Evolutionary conservation across 2,113 vertebrate species (phyloP), one percentile per base, ranked within the genome.

Genomic region (Pampusana beccarii): DNA sequence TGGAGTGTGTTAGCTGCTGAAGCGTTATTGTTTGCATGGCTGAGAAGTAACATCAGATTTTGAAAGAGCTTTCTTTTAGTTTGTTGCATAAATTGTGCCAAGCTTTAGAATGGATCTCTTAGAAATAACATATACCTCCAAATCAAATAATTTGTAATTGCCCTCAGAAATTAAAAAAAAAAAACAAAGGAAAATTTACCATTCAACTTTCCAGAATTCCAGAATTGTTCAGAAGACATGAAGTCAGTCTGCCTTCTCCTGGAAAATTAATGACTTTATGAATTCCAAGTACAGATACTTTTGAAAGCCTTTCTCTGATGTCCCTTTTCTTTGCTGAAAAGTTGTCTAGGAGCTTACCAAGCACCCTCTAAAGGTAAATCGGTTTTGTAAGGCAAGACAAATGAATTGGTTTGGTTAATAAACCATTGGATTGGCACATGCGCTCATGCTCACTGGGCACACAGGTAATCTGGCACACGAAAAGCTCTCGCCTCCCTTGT

Each of bases 381-480:
- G 13, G 18, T 88, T 73, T 61, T 46, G 5, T 33, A 58, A 77
- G 1, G 9, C n/a, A 61, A 50, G 62, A 26, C 5, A 67, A 64
- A 67, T 17, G 5, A 65, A 4, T 14, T 71, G 9, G 0, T 57
- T 86, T n/a, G 70, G n/a, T 46, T 29, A 56, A n/a, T 11, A 24
- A 16, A 34, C 0, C 5, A 6, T 7, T 46, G 44, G 53, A 65
- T 19, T 40, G 11, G 21, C 23, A 64, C 25, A 15, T 31, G 60
- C 5, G 19, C 33, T 69, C 25, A 15, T 4, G 9, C 8, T 61
- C 9, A 40, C n/a, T 3, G 0, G 12, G 21, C 2, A 1, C 50
- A 42, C 16, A 85, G n/a, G 28, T 58, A 53, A 73, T 34, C 10
- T 20, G 24, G 25, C 8, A 62, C 33, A 31, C 25, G 21, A 16